A percentile compares a stretch with the other conserved stretches of the same genome.
Evolutionary conservation across 2,888 invertebrate species (phyloP).

Genomic region (Paralinhomoeus sp.): DNA sequence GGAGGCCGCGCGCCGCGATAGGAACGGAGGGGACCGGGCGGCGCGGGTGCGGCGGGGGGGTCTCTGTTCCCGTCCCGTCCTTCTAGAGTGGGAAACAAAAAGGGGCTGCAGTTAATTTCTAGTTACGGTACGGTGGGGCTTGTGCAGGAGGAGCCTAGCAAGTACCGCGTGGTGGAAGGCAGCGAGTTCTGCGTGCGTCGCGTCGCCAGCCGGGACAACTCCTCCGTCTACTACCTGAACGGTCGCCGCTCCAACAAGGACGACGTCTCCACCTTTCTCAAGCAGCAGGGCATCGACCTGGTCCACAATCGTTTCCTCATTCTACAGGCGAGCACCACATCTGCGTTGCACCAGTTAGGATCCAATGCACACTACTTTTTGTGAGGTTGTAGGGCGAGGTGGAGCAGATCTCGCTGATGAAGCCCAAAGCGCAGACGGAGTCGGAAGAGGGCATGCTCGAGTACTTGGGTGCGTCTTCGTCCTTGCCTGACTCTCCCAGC

Average conservation of each 20-base stretch:
- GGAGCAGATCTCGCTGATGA: constrained; percentile 97
- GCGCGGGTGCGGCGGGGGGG: too few species aligned
- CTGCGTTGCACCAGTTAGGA: too few species aligned
- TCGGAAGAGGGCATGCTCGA: constrained; percentile 80
- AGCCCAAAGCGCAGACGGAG: constrained; percentile 60
- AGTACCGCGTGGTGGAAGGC: constrained; percentile 48
- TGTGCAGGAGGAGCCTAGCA: not conserved
- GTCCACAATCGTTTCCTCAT: constrained; percentile 91
- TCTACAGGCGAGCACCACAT: too few species aligned
- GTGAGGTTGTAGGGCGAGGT: constrained; percentile 65
- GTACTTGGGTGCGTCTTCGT: constrained; percentile 38
- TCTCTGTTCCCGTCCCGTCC: too few species aligned
- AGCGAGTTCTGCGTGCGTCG: constrained; percentile 61
- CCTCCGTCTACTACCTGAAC: constrained; percentile 51
- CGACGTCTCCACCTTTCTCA: constrained; percentile 53
- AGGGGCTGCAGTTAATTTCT: too few species aligned
- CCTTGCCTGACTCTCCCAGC: too few species aligned
- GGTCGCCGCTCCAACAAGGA: constrained; percentile 38
- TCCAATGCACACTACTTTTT: not conserved
- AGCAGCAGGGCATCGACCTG: constrained; percentile 66
- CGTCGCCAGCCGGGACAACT: constrained; percentile 46
- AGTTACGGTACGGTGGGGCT: too few species aligned
- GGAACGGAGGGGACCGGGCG: too few species aligned
- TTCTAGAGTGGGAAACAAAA: too few species aligned
- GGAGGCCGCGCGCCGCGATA: too few species aligned